Evolutionary conservation across 2,797 vertebrate genomes (phyloP).

Genomic region (Rhynchonycteris naso): DNA sequence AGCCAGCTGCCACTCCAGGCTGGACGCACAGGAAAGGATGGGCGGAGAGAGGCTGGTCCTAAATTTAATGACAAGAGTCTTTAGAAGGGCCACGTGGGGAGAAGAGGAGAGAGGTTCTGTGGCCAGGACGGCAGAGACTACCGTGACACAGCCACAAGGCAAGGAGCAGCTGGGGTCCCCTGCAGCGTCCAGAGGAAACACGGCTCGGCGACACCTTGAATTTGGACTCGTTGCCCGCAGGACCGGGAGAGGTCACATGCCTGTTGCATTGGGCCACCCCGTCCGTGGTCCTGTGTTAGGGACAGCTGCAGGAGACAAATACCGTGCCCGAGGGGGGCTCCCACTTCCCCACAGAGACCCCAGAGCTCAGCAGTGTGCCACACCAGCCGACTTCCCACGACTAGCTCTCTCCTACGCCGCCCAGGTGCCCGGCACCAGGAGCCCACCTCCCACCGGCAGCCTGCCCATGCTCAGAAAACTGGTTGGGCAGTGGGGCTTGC

Average conservation of each 20-base stretch:
- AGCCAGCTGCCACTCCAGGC: background rate
- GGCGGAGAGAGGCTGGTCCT: background rate
- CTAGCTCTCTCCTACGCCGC: too few relatives aligned
- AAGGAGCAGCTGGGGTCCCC: background rate
- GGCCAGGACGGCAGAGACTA: background rate
- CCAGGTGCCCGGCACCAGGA: fast-evolving
- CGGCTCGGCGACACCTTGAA: fast-evolving
- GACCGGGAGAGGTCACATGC: fast-evolving
- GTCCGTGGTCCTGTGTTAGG: fast-evolving
- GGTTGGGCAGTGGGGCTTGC: background rate
- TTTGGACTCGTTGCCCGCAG: background rate
- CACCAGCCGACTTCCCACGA: background rate
- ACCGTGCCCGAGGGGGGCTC: fast-evolving
- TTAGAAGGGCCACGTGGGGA: fast-evolving
- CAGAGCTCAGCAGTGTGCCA: fast-evolving
- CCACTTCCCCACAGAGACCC: background rate
- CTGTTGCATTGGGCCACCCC: fast-evolving
- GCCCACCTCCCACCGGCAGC: fast-evolving
- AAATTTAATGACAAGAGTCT: fast-evolving
- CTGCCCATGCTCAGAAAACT: background rate
- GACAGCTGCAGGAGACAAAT: background rate
- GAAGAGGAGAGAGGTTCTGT: background rate
- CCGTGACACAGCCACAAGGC: too few relatives aligned
- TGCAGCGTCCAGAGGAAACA: fast-evolving
- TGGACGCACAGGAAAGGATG: background rate